These are phyloP conservation scores for Phengaris arion DNA, from an alignment of 2,888 invertebrate species.

Conservation along the genomic window DNA sequence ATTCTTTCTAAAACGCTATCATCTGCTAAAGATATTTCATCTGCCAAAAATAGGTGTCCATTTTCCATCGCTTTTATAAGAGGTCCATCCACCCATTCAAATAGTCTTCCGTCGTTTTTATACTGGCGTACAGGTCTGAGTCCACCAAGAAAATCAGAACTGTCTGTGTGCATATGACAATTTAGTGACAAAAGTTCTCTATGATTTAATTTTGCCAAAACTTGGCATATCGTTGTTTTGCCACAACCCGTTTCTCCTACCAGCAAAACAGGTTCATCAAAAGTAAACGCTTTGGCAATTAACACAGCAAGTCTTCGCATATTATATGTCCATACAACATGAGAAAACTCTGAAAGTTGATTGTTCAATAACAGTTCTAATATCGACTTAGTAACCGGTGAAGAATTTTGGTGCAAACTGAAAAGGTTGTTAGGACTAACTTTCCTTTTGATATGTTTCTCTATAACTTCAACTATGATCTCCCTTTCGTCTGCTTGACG, in stretches of 20 bases:
- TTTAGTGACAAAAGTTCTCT: constrained; percentile 90
- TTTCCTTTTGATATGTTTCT: constrained; percentile 88
- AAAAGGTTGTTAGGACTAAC: constrained; percentile 86
- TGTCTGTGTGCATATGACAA: constrained; percentile 99
- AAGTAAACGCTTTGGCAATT: constrained; percentile 90
- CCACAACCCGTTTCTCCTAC: constrained; percentile 99
- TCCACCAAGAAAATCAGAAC: constrained; percentile 98
- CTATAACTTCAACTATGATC: constrained; percentile 88
- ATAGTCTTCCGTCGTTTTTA: constrained; percentile 82
- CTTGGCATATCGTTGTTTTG: constrained; percentile 97
- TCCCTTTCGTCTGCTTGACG: constrained; percentile 89
- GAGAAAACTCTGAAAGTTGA: constrained; percentile 80
- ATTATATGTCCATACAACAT: constrained; percentile 96
- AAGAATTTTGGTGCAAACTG: constrained; percentile 83
- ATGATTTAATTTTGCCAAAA: constrained; percentile 85
- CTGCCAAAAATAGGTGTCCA: constrained; percentile 94
- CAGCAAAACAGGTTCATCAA: constrained; percentile 95
- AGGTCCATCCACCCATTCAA: constrained; percentile 99
- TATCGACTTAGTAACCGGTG: constrained; percentile 86
- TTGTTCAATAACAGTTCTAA: constrained; percentile 82
- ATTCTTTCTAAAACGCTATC: constrained; percentile 98
- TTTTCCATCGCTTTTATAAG: constrained; percentile 93
- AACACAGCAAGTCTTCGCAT: constrained; percentile 90
- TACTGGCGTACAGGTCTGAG: constrained; percentile 91
- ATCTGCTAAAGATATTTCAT: constrained; percentile 99